Evolutionary conservation across 2,113 vertebrate genomes (phyloP).

Genomic region (Struthidea cinerea): DNA sequence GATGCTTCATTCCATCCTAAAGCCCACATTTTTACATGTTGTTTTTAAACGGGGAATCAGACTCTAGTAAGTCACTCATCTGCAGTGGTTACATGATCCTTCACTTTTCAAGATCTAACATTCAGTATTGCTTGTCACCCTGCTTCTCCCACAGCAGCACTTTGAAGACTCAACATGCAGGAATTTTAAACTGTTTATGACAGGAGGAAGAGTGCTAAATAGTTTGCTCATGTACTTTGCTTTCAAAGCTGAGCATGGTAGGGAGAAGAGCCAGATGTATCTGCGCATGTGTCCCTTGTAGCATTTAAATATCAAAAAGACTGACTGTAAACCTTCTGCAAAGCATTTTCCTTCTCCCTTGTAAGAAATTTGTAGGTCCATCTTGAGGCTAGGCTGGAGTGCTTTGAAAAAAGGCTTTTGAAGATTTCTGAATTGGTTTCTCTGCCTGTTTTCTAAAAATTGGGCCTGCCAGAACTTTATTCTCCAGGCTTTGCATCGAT

Average conservation of each 20-base stretch:
- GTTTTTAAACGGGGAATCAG: not conserved
- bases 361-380: not conserved
- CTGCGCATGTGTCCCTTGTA: not conserved
- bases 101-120: not conserved
- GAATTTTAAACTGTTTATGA: conserved; percentile 48
- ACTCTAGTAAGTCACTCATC: not conserved
- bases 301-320: not conserved
- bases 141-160: conserved; percentile 23
- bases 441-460: not conserved
- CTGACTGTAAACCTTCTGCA: not conserved
- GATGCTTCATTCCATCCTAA: not conserved
- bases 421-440: not conserved
- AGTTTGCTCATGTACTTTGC: conserved; percentile 24
- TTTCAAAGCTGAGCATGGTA: not conserved
- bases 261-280: not conserved
- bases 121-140: not conserved
- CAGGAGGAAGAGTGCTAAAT: conserved; percentile 25
- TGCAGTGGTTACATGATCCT: not conserved
- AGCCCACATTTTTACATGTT: not conserved
- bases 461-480: not conserved
- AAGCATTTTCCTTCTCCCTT: not conserved
- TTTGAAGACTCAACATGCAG: conserved; percentile 22
- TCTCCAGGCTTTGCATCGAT: not conserved
- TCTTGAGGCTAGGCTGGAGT: not conserved
- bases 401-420: not conserved